Conservation (phyloP, 2,113 vertebrate species). For the Leptocoma aspasia region DNA sequence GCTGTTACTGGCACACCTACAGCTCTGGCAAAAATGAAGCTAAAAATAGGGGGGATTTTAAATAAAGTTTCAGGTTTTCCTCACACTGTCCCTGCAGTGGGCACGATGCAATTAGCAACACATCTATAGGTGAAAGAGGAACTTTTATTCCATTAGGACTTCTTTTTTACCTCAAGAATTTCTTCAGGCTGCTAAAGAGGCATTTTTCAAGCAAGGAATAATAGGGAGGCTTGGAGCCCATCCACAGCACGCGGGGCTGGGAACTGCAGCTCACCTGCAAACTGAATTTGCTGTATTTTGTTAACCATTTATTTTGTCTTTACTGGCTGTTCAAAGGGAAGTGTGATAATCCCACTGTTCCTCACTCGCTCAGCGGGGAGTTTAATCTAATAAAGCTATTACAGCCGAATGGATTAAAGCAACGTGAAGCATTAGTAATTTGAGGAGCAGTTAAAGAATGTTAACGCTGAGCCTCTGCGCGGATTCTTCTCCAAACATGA, state of each 20-base stretch:
- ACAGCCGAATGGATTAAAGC: constrained; percentile 72
- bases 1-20: constrained; percentile 54
- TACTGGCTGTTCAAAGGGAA: constrained; percentile 73
- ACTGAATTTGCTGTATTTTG: constrained; percentile 70
- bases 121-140: constrained; percentile 51
- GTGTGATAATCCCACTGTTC: constrained; percentile 75
- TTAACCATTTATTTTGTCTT: constrained; percentile 79
- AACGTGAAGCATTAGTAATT: constrained; percentile 72
- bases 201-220: constrained; percentile 58
- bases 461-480: constrained; percentile 55
- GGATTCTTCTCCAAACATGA: constrained; percentile 58
- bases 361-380: constrained; percentile 64
- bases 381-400: constrained; percentile 78
- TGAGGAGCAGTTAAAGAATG: constrained; percentile 70
- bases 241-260: neutral
- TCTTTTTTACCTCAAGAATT: constrained; percentile 61
- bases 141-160: constrained; percentile 58
- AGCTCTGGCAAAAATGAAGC: constrained; percentile 52
- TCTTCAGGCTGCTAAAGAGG: constrained; percentile 66
- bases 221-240: constrained; percentile 35
- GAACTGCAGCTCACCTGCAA: constrained; percentile 64
- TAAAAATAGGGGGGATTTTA: constrained; percentile 11
- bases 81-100: constrained; percentile 30
- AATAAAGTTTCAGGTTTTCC: constrained; percentile 62
- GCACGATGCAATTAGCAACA: constrained; percentile 64